Percentiles rank a stretch among this genome's conserved stretches.
These are phyloP conservation scores for Branchipolynoe longqiensis DNA, from an alignment of 2,888 invertebrate species.

Conservation along the genomic window DNA sequence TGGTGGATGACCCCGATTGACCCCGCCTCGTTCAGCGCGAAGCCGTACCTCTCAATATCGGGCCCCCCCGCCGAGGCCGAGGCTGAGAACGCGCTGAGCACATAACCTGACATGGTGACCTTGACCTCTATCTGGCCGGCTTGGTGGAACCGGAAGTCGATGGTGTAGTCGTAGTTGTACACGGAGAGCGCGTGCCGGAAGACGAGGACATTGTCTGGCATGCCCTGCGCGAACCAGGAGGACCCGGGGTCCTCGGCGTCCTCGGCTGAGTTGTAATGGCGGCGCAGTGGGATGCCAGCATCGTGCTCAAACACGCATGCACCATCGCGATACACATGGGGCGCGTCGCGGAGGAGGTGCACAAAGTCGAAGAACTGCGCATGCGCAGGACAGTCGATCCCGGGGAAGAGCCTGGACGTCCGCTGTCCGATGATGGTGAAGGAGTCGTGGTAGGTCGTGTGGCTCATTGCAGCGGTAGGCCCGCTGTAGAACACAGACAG, in stretches of 20 bases:
- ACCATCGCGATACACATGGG: background rate
- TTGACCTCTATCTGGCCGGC: constrained; percentile 76
- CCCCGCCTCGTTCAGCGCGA: background rate
- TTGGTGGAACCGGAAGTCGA: constrained; percentile 77
- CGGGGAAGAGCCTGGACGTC: constrained; percentile 71
- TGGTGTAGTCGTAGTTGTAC: constrained; percentile 76
- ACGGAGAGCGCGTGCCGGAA: constrained; percentile 74
- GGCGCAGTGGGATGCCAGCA: constrained; percentile 73
- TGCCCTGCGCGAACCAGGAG: constrained; percentile 70
- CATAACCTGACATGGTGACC: constrained; percentile 74
- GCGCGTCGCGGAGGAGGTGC: constrained; percentile 70
- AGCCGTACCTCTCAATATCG: constrained; percentile 3
- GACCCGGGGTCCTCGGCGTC: constrained; percentile 1
- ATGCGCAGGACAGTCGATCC: constrained; percentile 76
- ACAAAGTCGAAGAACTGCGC: constrained; percentile 72
- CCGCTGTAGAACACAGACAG: constrained; percentile 75
- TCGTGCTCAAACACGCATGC: constrained; percentile 77
- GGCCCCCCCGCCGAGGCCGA: background rate
- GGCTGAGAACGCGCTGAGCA: constrained; percentile 70
- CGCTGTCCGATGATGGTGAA: constrained; percentile 69
- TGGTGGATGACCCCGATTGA: constrained; percentile 9
- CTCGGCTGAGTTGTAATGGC: constrained; percentile 67
- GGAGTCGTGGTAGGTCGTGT: constrained; percentile 73
- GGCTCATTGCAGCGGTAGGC: constrained; percentile 67
- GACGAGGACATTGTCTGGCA: constrained; percentile 72